Evolutionary conservation across 2,888 invertebrate species (phyloP).

Genomic region (Beris morrisii): DNA sequence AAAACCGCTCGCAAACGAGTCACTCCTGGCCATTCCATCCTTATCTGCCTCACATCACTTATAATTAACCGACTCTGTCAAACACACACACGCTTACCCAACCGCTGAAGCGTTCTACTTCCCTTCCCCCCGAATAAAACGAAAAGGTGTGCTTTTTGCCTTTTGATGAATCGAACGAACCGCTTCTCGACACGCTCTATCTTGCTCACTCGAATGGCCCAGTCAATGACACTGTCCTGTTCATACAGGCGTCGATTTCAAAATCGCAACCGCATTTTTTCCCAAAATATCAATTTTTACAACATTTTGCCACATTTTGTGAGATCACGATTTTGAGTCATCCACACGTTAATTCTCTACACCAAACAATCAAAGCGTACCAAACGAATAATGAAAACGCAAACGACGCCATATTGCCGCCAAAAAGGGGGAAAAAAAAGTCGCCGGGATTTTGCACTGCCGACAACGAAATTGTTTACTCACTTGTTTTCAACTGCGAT

Average conservation of each 20-base stretch:
- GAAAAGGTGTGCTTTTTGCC: too few relatives aligned
- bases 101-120: background rate
- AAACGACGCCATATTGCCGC: constrained; percentile 46
- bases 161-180: constrained; percentile 4
- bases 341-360: constrained; percentile 2
- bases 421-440: constrained; percentile 38
- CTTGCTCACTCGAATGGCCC: background rate
- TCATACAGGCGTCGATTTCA: constrained; percentile 19
- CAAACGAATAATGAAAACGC: constrained; percentile 8
- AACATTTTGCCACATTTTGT: constrained; percentile 2
- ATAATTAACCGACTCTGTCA: too few relatives aligned
- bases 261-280: constrained; percentile 12
- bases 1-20: too few relatives aligned
- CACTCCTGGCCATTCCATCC: too few relatives aligned
- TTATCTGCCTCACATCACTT: too few relatives aligned
- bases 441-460: constrained; percentile 14
- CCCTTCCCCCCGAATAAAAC: background rate
- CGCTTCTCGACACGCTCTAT: constrained; percentile 10
- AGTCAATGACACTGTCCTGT: constrained; percentile 1
- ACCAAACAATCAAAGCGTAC: too few relatives aligned
- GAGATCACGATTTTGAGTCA: constrained; percentile 15
- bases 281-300: background rate
- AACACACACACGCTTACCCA: too few relatives aligned
- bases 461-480: constrained; percentile 45
- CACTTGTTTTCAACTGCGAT: constrained; percentile 57